Percentiles rank a stretch among this genome's conserved stretches.
Evolutionary conservation across 2,797 vertebrate species (phyloP).

Genomic region (Centropyge bicolor): DNA sequence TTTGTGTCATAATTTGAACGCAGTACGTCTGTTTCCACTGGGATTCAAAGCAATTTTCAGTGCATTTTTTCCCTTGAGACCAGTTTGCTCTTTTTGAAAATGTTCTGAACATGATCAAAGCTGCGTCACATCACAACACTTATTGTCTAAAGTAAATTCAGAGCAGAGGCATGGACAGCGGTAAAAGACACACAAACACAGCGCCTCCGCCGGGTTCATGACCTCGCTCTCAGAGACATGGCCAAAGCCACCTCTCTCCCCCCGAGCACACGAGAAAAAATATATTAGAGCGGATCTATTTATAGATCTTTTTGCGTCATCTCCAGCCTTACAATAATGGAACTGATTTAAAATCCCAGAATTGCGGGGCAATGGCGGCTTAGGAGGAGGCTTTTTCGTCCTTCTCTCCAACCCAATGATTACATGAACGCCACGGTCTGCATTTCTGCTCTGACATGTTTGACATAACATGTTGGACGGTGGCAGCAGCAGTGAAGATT

Average conservation of each 20-base stretch:
- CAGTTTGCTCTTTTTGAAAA: constrained; percentile 19
- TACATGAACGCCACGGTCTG: constrained; percentile 35
- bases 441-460: constrained; percentile 38
- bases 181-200: not conserved
- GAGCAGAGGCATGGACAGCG: not conserved
- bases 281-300: constrained; percentile 60
- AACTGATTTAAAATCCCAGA: constrained; percentile 56
- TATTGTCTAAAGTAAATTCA: constrained; percentile 24
- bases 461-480: constrained; percentile 62
- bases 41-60: too few species aligned
- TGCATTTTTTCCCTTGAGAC: constrained; percentile 15
- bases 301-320: constrained; percentile 66
- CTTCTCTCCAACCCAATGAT: constrained; percentile 50
- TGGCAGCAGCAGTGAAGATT: constrained; percentile 66
- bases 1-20: constrained; percentile 10
- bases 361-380: constrained; percentile 43
- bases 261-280: constrained; percentile 23
- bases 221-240: constrained; percentile 30
- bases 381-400: constrained; percentile 41
- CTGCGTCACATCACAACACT: not conserved
- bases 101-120: constrained; percentile 15
- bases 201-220: constrained; percentile 23
- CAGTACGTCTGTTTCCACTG: too few species aligned
- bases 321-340: constrained; percentile 52
- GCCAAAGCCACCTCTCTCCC: constrained; percentile 21